These are phyloP conservation scores for Scolopax rusticola DNA, from an alignment of 2,797 vertebrate genomes.

Conservation along the genomic window DNA sequence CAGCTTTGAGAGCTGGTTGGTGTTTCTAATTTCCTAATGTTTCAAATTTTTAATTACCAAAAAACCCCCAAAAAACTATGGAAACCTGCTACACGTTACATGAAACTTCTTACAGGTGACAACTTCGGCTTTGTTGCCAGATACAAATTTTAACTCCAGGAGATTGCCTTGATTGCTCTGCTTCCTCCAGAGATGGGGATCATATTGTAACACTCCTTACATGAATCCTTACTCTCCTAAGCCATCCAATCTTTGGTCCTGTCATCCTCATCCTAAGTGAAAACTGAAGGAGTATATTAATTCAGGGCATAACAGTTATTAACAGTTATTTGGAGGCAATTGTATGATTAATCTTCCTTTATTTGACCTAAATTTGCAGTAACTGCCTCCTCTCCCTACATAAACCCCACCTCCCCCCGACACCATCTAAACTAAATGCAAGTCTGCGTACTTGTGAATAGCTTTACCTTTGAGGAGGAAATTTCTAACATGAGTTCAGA, in stretches of 20 bases:
- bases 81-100: background rate
- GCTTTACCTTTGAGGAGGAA: background rate
- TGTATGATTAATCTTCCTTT: background rate
- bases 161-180: background rate
- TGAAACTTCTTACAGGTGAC: background rate
- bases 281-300: background rate
- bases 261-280: background rate
- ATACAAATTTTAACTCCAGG: background rate
- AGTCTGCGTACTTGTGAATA: background rate
- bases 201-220: background rate
- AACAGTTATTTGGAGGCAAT: background rate
- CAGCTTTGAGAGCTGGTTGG: background rate
- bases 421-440: background rate
- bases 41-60: background rate
- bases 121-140: background rate
- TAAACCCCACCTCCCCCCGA: background rate
- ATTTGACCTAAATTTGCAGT: background rate
- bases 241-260: background rate
- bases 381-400: background rate
- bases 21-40: background rate
- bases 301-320: background rate
- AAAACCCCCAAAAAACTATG: background rate
- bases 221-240: background rate
- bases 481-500: background rate
- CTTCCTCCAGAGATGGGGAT: background rate